Conservation (phyloP, 1,140 invertebrate genomes). For the Magallana gigas region DNA sequence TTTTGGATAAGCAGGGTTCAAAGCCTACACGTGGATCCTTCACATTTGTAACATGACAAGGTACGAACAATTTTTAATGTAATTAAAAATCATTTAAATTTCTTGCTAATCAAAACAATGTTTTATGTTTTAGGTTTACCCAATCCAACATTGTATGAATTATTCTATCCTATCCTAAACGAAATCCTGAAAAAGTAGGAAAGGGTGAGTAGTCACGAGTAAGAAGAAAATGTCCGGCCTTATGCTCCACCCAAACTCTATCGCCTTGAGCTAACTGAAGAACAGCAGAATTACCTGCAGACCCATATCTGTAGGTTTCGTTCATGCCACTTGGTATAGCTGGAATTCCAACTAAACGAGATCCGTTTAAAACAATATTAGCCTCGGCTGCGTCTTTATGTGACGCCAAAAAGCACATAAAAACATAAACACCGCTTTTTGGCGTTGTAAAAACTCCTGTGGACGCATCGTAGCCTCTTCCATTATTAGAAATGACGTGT, state of each 20-base stretch:
- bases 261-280: not conserved
- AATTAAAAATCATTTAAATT: no score
- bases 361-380: not conserved
- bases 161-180: no score
- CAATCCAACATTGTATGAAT: no score
- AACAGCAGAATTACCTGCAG: not conserved
- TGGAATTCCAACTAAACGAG: not conserved
- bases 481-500: not conserved
- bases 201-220: not conserved
- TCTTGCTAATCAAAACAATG: no score
- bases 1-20: no score
- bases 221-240: not conserved
- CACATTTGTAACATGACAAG: no score
- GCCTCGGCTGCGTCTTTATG: not conserved
- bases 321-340: not conserved
- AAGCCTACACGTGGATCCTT: no score
- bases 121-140: no score
- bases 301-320: not conserved
- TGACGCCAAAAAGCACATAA: not conserved
- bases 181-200: not conserved
- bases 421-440: not conserved
- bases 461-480: not conserved
- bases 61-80: no score
- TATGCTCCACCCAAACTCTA: not conserved
- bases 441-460: not conserved